Conservation (phyloP, 1,140 invertebrate species). For the Holcopasites calliopsidis region DNA sequence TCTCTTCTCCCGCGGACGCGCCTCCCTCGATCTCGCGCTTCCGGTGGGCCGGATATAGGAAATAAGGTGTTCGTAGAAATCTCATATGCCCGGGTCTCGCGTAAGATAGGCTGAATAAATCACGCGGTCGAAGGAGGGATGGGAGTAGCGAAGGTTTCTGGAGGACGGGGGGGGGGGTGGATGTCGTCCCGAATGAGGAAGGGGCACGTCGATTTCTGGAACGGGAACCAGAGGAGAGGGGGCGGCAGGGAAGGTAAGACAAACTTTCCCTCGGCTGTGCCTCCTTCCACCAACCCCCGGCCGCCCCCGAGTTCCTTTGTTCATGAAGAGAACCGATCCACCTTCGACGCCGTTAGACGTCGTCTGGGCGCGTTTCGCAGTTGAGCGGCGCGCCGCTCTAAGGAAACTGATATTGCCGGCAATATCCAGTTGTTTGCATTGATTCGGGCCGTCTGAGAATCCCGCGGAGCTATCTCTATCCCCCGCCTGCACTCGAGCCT, state of each 20-base stretch:
- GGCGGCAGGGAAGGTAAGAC: conserved; percentile 57
- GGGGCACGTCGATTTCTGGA: too few relatives aligned
- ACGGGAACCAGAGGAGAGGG: too few relatives aligned
- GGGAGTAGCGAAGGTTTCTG: neutral
- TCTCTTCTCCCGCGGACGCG: too few relatives aligned
- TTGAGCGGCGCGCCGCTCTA: conserved; percentile 71
- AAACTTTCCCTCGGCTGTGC: conserved; percentile 68
- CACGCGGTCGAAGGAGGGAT: conserved; percentile 50
- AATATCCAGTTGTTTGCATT: conserved; percentile 77
- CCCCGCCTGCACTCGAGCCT: conserved; percentile 9
- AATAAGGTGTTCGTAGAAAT: conserved; percentile 74
- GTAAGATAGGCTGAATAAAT: conserved; percentile 76
- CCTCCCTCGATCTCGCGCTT: too few relatives aligned
- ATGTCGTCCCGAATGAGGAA: too few relatives aligned
- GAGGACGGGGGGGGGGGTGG: neutral
- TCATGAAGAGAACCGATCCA: conserved; percentile 37
- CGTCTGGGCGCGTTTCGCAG: conserved; percentile 69
- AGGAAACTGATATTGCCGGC: conserved; percentile 75
- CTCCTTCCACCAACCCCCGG: conserved; percentile 34
- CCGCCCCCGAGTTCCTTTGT: too few relatives aligned
- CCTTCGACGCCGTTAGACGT: conserved; percentile 51
- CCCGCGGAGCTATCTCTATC: conserved; percentile 70
- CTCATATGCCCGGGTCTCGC: conserved; percentile 71
- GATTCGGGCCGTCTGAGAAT: conserved; percentile 75
- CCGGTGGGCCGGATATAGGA: conserved; percentile 52